These are phyloP conservation scores for Haplochromis burtoni DNA, from an alignment of 2,113 vertebrate genomes.

Conservation along the genomic window DNA sequence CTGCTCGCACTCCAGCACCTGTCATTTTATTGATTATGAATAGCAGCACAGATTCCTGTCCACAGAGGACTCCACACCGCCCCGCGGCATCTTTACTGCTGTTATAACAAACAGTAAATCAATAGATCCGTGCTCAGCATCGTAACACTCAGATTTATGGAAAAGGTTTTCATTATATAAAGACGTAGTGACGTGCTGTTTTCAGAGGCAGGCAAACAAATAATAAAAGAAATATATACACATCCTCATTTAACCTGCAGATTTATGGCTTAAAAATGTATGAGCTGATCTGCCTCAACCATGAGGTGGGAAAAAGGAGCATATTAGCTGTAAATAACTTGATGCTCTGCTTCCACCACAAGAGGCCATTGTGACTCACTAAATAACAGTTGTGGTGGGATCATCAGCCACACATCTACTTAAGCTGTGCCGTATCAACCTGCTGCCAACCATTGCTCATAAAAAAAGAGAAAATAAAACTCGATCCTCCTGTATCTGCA, in stretches of 20 bases:
- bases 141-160: not conserved
- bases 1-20: not conserved
- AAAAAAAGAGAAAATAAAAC: slow-evolving; percentile 47
- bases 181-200: not conserved
- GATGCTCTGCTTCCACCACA: slow-evolving; percentile 17
- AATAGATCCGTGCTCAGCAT: not conserved
- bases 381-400: not conserved
- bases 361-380: slow-evolving; percentile 44
- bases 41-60: slow-evolving; percentile 23
- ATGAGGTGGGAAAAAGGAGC: not conserved
- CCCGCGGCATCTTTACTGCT: slow-evolving; percentile 25
- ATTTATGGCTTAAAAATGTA: not conserved
- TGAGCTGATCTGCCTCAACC: not conserved
- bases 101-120: slow-evolving; percentile 52
- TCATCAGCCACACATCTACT: not conserved
- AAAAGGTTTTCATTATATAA: not conserved
- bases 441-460: slow-evolving; percentile 5
- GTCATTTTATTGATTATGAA: slow-evolving; percentile 43
- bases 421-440: not conserved
- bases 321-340: not conserved
- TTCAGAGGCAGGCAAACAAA: not conserved
- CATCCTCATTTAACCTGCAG: not conserved
- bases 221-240: not conserved
- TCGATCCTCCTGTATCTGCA: slow-evolving; percentile 35
- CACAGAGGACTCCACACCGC: not conserved